Conservation (phyloP, 2,797 vertebrate genomes). For the Pangasius krempfi region DNA sequence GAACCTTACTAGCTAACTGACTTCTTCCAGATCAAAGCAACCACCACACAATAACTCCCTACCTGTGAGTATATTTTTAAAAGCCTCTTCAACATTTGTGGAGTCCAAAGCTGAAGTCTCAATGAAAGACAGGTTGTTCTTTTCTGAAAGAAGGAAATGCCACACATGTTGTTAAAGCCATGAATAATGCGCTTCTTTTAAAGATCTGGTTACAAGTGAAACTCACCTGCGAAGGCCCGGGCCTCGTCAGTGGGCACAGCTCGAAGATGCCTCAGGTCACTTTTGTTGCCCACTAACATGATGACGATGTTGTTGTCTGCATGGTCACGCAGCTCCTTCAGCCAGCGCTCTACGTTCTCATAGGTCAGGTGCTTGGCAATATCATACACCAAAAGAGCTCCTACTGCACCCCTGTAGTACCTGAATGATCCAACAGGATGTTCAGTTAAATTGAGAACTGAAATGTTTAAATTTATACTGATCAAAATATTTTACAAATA, state of each 20-base stretch:
- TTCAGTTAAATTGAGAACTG: background rate
- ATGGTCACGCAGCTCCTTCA: constrained; percentile 94
- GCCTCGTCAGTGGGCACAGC: constrained; percentile 95
- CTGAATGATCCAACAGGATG: constrained; percentile 63
- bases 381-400: constrained; percentile 92
- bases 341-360: constrained; percentile 94
- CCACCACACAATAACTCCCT: background rate
- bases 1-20: background rate
- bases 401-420: constrained; percentile 92
- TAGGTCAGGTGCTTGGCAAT: constrained; percentile 97
- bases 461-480: background rate
- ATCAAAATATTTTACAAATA: background rate
- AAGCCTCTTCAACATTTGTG: constrained; percentile 96
- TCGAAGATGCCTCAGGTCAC: constrained; percentile 90
- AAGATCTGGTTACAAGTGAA: background rate
- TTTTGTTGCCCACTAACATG: constrained; percentile 97
- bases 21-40: background rate
- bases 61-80: constrained; percentile 98
- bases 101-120: constrained; percentile 97
- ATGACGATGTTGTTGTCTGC: constrained; percentile 97
- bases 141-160: constrained; percentile 77
- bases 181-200: background rate
- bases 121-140: constrained; percentile 96
- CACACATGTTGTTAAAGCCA: background rate
- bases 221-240: constrained; percentile 87